Evolutionary conservation across 2,888 invertebrate species (phyloP).

Genomic region (Macrophya annulata): DNA sequence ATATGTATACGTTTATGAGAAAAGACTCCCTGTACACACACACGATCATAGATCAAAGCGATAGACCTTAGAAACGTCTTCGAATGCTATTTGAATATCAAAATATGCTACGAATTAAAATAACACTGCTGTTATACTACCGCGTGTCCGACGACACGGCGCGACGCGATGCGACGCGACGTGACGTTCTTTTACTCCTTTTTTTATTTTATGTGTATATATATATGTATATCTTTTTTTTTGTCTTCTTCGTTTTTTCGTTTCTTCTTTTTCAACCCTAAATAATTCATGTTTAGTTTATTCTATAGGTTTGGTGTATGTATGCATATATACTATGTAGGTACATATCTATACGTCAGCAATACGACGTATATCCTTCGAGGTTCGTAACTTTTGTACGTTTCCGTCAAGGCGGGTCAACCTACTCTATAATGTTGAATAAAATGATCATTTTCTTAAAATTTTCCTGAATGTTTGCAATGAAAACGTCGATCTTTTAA

Average conservation of each 20-base stretch:
- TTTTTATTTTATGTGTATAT: no score
- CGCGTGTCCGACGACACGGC: not conserved
- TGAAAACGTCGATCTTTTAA: no score
- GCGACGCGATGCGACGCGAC: not conserved
- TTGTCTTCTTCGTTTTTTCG: no score
- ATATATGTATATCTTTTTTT: no score
- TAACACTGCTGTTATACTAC: slow-evolving; percentile 30
- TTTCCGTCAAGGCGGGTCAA: no score
- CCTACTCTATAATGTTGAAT: no score
- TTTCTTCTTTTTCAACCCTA: slow-evolving; percentile 5
- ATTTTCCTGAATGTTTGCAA: no score
- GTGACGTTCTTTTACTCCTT: not conserved
- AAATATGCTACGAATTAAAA: slow-evolving; percentile 51
- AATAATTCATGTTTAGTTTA: slow-evolving; percentile 43
- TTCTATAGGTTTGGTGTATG: not conserved
- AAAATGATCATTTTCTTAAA: no score
- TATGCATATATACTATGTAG: not conserved
- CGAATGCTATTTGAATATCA: slow-evolving; percentile 48
- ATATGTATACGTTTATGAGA: slow-evolving; percentile 1
- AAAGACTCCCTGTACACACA: not conserved
- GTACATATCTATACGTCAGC: no score
- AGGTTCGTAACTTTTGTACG: no score
- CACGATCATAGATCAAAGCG: slow-evolving; percentile 33
- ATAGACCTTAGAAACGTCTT: not conserved
- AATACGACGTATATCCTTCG: no score